phyloP scores from a whole-genome alignment of 2,113 vertebrate species.

The Tragelaphus imberbis region DNA sequence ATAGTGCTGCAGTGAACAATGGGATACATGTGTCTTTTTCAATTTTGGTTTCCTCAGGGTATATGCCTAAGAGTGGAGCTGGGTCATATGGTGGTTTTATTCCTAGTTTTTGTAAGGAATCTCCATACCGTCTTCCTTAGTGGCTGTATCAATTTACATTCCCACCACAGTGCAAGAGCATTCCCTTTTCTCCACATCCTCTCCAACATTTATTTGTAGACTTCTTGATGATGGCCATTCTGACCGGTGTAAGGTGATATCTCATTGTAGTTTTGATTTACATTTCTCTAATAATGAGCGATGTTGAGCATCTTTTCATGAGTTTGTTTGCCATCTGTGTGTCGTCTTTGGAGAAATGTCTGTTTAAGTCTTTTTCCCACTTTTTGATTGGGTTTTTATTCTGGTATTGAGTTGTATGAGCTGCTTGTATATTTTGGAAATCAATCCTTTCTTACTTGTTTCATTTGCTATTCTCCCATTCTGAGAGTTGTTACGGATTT shows the following conservation, averaged over 20 bases:
- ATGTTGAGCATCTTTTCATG: background rate
- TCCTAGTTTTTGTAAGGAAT: background rate
- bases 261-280: background rate
- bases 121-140: background rate
- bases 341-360: background rate
- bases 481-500: background rate
- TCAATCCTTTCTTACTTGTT: background rate
- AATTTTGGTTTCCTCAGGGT: background rate
- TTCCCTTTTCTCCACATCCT: background rate
- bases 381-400: background rate
- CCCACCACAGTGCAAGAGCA: background rate
- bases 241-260: background rate
- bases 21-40: background rate
- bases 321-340: background rate
- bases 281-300: background rate
- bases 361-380: background rate
- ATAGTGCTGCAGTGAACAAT: background rate
- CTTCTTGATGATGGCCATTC: background rate
- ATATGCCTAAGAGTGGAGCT: background rate
- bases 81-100: background rate
- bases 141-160: background rate
- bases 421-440: background rate
- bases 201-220: background rate
- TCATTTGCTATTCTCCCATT: background rate
- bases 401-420: background rate